phyloP scores from a whole-genome alignment of 2,113 vertebrate genomes.

The Myrmecobius fasciatus region DNA sequence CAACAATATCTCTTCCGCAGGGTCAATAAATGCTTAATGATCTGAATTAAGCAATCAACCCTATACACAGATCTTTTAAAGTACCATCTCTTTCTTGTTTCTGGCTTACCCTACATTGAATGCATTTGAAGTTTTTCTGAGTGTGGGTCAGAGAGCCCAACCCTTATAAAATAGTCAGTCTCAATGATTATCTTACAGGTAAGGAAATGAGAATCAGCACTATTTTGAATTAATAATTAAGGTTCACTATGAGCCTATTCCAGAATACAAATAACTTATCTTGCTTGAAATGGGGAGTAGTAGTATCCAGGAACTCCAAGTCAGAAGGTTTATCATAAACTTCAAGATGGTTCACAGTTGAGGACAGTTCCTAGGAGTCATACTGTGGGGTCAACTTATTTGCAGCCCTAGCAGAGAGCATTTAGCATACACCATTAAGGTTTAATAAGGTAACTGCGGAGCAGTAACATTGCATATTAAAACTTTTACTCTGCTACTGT shows the following conservation, averaged over 20 bases:
- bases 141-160: neutral
- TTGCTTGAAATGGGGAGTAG: constrained; percentile 13
- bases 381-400: constrained; percentile 31
- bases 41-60: neutral
- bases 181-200: neutral
- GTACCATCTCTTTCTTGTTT: neutral
- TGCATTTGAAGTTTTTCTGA: too few relatives aligned
- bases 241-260: neutral
- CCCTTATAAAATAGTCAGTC: neutral
- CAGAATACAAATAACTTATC: constrained; percentile 18
- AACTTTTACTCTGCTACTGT: constrained; percentile 26
- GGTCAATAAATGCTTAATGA: neutral
- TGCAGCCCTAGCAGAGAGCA: constrained; percentile 48
- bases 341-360: neutral
- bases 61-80: neutral
- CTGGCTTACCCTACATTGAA: neutral
- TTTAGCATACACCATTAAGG: constrained; percentile 44
- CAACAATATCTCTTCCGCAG: neutral
- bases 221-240: neutral
- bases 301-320: neutral
- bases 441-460: constrained; percentile 70
- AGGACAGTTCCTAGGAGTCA: constrained; percentile 1
- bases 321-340: neutral
- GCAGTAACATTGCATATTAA: constrained; percentile 17
- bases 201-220: neutral